A percentile compares a stretch with the other conserved stretches of the same genome.
Evolutionary conservation across 2,113 vertebrate genomes (phyloP).

Genomic region (Pipa parva): DNA sequence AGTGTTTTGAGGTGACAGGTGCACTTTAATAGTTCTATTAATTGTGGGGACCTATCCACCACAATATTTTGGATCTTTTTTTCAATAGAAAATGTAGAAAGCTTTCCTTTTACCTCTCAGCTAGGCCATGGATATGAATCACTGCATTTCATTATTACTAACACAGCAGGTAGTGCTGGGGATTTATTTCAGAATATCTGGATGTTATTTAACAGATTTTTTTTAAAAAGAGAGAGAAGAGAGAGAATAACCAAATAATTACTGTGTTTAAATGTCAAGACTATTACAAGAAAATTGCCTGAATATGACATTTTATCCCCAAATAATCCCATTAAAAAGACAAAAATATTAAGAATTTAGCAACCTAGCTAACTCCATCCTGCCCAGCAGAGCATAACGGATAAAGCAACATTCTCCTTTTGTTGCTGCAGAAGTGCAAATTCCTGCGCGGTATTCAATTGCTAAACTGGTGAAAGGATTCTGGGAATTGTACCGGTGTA

Average conservation of each 20-base stretch:
- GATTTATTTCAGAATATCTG: not conserved
- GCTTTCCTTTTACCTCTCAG: too few species aligned
- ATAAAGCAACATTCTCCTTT: too few species aligned
- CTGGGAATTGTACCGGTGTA: too few species aligned
- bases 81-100: too few species aligned
- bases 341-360: not conserved
- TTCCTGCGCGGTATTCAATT: too few species aligned
- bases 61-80: too few species aligned
- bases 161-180: not conserved
- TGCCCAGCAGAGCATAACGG: not conserved
- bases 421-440: too few species aligned
- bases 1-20: too few species aligned
- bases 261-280: conserved; percentile 23
- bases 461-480: too few species aligned
- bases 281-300: conserved; percentile 20
- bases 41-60: too few species aligned
- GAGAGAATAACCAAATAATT: conserved; percentile 4
- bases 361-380: not conserved
- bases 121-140: not conserved
- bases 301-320: conserved; percentile 16
- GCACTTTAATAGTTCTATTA: too few species aligned
- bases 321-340: conserved; percentile 8
- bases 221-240: not conserved
- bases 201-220: not conserved
- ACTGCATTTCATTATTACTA: too few species aligned